Evolutionary conservation across 2,888 invertebrate species (phyloP).

Genomic region (Meghimatium bilineatum): DNA sequence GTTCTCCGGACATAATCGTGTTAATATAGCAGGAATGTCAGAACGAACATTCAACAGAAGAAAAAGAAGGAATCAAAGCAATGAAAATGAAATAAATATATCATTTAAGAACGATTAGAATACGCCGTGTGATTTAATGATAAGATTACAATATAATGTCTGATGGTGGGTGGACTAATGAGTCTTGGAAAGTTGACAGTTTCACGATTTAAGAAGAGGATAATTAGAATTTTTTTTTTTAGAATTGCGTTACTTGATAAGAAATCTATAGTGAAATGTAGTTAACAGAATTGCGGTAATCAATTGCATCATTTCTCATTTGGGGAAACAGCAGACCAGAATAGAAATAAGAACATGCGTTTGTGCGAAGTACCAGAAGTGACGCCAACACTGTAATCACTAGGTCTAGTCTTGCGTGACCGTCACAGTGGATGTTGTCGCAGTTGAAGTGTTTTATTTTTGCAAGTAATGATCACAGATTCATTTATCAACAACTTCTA

Average conservation of each 20-base stretch:
- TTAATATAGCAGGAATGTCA: too few species aligned
- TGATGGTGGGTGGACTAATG: too few species aligned
- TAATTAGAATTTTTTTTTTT: too few species aligned
- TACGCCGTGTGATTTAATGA: too few species aligned
- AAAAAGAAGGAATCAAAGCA: too few species aligned
- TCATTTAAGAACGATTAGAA: too few species aligned
- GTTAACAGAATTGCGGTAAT: not conserved
- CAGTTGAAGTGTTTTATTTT: slow-evolving; percentile 4
- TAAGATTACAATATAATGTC: too few species aligned
- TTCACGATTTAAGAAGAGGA: too few species aligned
- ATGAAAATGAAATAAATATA: too few species aligned
- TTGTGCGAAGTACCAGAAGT: not conserved
- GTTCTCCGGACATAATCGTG: too few species aligned
- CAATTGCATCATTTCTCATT: not conserved
- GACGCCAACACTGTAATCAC: not conserved
- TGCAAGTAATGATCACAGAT: not conserved
- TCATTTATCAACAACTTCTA: not conserved
- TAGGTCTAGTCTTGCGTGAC: not conserved
- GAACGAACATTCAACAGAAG: too few species aligned
- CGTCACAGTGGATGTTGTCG: not conserved
- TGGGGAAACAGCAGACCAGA: not conserved
- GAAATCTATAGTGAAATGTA: not conserved
- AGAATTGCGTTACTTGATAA: not conserved
- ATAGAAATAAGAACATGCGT: not conserved
- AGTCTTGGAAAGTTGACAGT: too few species aligned